A percentile compares a stretch with the other conserved stretches of the same genome.
Evolutionary conservation across 2,797 vertebrate genomes (phyloP).

Genomic region (Geotrypetes seraphini): DNA sequence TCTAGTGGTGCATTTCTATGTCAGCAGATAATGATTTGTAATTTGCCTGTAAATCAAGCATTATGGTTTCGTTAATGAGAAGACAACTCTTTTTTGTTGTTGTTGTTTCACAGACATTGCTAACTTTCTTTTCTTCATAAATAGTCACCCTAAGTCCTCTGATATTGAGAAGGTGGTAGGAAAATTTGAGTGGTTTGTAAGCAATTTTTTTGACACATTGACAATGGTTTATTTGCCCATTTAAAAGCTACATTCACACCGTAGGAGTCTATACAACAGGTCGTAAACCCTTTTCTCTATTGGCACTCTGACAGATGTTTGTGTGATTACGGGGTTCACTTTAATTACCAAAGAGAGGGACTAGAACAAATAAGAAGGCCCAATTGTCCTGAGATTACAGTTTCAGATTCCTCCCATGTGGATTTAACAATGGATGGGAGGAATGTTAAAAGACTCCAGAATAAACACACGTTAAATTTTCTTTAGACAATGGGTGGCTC

Average conservation of each 20-base stretch:
- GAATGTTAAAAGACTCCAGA: conserved; percentile 58
- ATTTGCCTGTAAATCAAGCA: too few relatives aligned
- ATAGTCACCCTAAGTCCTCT: too few relatives aligned
- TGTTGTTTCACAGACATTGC: too few relatives aligned
- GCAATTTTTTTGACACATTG: background rate
- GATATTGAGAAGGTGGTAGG: too few relatives aligned
- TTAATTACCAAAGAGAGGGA: conserved; percentile 55
- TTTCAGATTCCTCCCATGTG: conserved; percentile 60
- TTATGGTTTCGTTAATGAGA: too few relatives aligned
- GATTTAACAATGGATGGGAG: conserved; percentile 59
- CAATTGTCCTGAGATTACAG: conserved; percentile 63
- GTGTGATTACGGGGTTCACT: conserved; percentile 38
- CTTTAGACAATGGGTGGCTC: conserved; percentile 21
- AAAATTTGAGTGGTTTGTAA: background rate
- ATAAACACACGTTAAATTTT: conserved; percentile 69
- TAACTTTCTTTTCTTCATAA: too few relatives aligned
- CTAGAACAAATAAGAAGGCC: conserved; percentile 64
- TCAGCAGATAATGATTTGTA: too few relatives aligned
- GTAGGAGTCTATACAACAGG: conserved; percentile 2
- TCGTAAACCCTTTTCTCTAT: background rate
- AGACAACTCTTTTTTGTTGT: too few relatives aligned
- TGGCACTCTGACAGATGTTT: conserved; percentile 37
- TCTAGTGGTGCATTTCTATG: too few relatives aligned
- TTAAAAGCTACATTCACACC: background rate
- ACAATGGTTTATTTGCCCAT: background rate